These are phyloP conservation scores for Hemitrygon akajei DNA, from an alignment of 2,797 vertebrate species.

Conservation along the genomic window DNA sequence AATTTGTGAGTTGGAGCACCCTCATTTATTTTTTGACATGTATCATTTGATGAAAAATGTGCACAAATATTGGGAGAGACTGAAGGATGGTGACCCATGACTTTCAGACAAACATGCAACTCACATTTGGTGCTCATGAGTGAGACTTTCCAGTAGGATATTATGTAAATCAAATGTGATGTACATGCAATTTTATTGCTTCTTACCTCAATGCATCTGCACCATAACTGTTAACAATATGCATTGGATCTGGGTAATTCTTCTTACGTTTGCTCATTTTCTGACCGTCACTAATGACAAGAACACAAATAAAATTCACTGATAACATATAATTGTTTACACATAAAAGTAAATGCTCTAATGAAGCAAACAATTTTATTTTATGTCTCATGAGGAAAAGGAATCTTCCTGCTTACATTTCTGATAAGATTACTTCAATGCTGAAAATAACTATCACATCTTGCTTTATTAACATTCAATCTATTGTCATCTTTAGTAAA, in stretches of 20 bases:
- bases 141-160: not conserved
- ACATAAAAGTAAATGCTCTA: not conserved
- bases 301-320: constrained; percentile 38
- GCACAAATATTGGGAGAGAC: not conserved
- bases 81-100: not conserved
- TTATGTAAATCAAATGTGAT: not conserved
- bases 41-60: constrained; percentile 21
- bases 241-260: constrained; percentile 87
- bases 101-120: not conserved
- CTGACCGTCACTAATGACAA: constrained; percentile 80
- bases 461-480: not conserved
- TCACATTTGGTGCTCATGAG: not conserved
- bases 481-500: not conserved
- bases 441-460: not conserved
- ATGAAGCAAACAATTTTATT: not conserved
- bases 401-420: not conserved
- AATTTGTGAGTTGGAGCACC: too few species aligned
- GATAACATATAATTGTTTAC: not conserved
- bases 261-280: constrained; percentile 99
- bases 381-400: constrained; percentile 24
- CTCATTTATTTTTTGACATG: constrained; percentile 17
- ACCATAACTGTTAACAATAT: constrained; percentile 78
- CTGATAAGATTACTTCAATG: not conserved
- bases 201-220: constrained; percentile 89
- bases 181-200: too few species aligned